A percentile compares a stretch with the other conserved stretches of the same genome.
Conservation (phyloP, 2,888 invertebrate genomes). For the Ametastegia equiseti region DNA sequence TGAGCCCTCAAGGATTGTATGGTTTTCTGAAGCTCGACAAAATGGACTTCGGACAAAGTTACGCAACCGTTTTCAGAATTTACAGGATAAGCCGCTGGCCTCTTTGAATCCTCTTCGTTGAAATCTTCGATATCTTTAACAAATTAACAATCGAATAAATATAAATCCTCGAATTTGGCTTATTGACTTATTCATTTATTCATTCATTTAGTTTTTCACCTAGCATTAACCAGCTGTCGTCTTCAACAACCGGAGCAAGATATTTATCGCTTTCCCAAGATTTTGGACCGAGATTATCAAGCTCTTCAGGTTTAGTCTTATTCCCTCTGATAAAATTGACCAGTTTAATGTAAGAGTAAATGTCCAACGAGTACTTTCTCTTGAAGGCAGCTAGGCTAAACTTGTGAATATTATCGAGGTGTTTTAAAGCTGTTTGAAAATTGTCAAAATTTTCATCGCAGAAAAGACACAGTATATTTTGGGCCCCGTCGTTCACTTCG, state of each 20-base stretch:
- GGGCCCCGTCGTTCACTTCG: slow-evolving; percentile 77
- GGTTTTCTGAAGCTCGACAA: slow-evolving; percentile 80
- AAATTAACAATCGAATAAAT: slow-evolving; percentile 6
- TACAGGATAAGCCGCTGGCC: slow-evolving; percentile 77
- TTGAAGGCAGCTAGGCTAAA: slow-evolving; percentile 83
- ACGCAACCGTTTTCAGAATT: slow-evolving; percentile 82
- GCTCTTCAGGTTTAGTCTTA: slow-evolving; percentile 79
- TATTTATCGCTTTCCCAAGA: slow-evolving; percentile 88
- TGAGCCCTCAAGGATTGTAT: slow-evolving; percentile 79
- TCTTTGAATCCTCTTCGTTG: slow-evolving; percentile 65
- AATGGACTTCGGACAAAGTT: slow-evolving; percentile 80
- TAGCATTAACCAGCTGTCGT: slow-evolving; percentile 91
- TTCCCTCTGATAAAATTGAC: slow-evolving; percentile 87
- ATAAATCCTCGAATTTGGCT: slow-evolving; percentile 32
- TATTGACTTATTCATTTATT: background rate
- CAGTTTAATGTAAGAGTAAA: slow-evolving; percentile 88
- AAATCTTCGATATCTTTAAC: slow-evolving; percentile 66
- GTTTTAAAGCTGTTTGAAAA: slow-evolving; percentile 82
- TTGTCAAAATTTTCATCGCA: slow-evolving; percentile 81
- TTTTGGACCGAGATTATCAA: slow-evolving; percentile 77
- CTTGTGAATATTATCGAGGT: slow-evolving; percentile 82
- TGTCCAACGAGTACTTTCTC: slow-evolving; percentile 86
- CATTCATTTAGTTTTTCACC: slow-evolving; percentile 77
- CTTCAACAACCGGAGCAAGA: slow-evolving; percentile 84
- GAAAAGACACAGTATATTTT: slow-evolving; percentile 83